These are phyloP conservation scores for Megathymus violae DNA, from an alignment of 1,140 invertebrate genomes.

Conservation along the genomic window DNA sequence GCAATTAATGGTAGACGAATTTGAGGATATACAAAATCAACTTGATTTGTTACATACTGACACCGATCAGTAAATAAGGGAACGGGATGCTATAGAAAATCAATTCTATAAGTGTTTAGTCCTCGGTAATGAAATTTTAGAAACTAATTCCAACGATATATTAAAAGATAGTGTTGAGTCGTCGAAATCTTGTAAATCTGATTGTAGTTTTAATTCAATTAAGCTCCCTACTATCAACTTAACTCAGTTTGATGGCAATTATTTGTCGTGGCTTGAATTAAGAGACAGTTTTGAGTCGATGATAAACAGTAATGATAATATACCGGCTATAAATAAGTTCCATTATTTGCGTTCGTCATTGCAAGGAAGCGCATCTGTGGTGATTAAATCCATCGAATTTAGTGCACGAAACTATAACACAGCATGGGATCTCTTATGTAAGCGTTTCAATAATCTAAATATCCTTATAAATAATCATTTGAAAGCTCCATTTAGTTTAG, in stretches of 20 bases:
- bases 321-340: constrained; percentile 15
- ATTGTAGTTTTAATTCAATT: constrained; percentile 9
- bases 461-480: constrained; percentile 13
- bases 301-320: constrained; percentile 6
- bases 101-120: constrained; percentile 13
- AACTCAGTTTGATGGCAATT: constrained; percentile 3
- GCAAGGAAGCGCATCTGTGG: constrained; percentile 3
- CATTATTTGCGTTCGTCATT: constrained; percentile 15
- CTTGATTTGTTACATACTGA: constrained; percentile 14
- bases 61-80: background rate
- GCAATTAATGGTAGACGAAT: constrained; percentile 6
- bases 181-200: background rate
- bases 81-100: constrained; percentile 6
- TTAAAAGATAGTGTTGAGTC: background rate
- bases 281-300: constrained; percentile 13
- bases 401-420: constrained; percentile 2
- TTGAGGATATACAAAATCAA: constrained; percentile 7
- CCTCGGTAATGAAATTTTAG: constrained; percentile 9
- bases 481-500: background rate
- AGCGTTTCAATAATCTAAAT: constrained; percentile 3
- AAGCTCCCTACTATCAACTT: constrained; percentile 74
- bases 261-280: constrained; percentile 6
- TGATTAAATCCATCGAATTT: constrained; percentile 13
- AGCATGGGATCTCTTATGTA: constrained; percentile 7
- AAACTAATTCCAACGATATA: background rate